Base-by-base conservation (phyloP, 2,797 vertebrate genomes). In the Enteromius viviparus region DNA sequence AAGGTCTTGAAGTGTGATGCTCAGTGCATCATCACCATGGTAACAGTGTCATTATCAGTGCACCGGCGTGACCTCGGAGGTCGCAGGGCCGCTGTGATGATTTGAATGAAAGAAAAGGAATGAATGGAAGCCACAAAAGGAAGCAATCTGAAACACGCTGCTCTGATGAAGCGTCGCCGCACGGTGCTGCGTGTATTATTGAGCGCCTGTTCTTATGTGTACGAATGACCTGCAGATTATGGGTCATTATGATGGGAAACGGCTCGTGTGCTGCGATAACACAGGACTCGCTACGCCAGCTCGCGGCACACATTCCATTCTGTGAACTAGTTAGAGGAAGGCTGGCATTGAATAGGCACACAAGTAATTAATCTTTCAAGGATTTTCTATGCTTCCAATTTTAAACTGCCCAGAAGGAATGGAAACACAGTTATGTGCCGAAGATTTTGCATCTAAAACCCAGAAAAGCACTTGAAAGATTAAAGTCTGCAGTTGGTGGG, bases 361-460 rank as follows among this genome's bases (percentile, higher is more conserved):
- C 76, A 86, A 84, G 85, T 89, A 89, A 90, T 89, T 89, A 86
- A 89, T 90, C 87, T 87, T 89, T 87, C 84, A 86, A 90, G 87
- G 85, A 85, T 88, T 89, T 89, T 83, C 84, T 85, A 78, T 76
- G 75, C 87, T 83, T 80, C 84, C 85, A 86, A 88, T 89, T 89
- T 87, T 66, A 83, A 87, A 82, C 87, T 84, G 86, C 83, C 84
- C 85, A 87, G 85, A 88, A 85, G 86, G 86, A 87, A 87, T 76
- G 68, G 83, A 78, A 81, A 80, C 34, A 3, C 79, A 70, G 80
- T 76, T 86, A 82, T 60, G 84, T 53, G 42, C 32, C 5, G 53
- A 77, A 82, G 84, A 85, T 85, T 83, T 85, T 83, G 81, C 60
- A 85, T 89, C 86, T 85, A 81, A 84, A 76, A 64, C 84, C 78